A percentile compares a stretch with the other conserved stretches of the same genome.
phyloP scores from a whole-genome alignment of 2,113 vertebrate species.

The Pelvicachromis taeniatus region DNA sequence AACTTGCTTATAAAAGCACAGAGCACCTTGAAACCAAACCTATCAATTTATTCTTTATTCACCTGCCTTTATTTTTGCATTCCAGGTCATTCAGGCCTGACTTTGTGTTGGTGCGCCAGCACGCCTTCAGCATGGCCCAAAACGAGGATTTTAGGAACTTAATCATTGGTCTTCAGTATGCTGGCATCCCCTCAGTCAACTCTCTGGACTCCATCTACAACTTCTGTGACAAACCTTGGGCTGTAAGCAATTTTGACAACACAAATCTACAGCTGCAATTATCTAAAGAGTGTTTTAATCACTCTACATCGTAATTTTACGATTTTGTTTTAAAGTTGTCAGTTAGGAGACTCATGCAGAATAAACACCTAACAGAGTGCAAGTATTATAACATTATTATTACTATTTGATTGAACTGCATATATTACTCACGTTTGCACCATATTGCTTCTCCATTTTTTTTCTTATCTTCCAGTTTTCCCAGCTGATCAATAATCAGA shows the following conservation, averaged over 20 bases:
- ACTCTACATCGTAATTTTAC: neutral
- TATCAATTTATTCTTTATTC: neutral
- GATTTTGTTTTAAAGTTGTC: neutral
- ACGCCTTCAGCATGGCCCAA: constrained; percentile 95
- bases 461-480: constrained; percentile 80
- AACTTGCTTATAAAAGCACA: neutral
- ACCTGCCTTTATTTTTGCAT: neutral
- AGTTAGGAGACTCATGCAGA: neutral
- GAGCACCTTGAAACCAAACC: neutral
- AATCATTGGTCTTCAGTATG: constrained; percentile 94
- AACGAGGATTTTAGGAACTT: constrained; percentile 95
- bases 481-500: constrained; percentile 89
- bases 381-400: neutral
- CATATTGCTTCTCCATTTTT: neutral
- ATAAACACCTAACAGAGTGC: neutral
- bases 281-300: neutral
- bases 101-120: constrained; percentile 93
- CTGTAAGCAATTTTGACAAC: constrained; percentile 71
- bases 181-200: constrained; percentile 89
- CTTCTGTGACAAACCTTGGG: constrained; percentile 98
- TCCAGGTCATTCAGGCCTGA: constrained; percentile 91
- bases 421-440: neutral
- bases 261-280: neutral
- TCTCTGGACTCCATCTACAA: constrained; percentile 95
- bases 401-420: neutral